These are phyloP conservation scores for Stichodactyla mertensii DNA, from an alignment of 64 coral and sea anemone species.

Conservation along the genomic window DNA sequence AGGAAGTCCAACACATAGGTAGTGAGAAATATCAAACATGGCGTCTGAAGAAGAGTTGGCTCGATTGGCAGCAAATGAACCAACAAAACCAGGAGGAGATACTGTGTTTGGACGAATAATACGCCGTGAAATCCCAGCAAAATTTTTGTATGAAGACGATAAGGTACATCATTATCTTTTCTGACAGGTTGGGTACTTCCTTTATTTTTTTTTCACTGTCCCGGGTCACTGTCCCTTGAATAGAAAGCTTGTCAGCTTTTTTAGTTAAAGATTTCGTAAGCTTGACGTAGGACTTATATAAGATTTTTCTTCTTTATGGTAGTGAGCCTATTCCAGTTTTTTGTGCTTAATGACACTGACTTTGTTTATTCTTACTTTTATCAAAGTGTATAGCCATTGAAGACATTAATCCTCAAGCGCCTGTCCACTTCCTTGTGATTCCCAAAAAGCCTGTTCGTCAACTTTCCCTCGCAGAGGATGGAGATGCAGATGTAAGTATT, in stretches of 20 bases:
- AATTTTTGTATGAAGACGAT: conserved; percentile 62
- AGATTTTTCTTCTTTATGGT: no score
- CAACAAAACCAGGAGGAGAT: conserved; percentile 14
- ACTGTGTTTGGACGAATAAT: conserved; percentile 71
- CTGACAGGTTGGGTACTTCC: background rate
- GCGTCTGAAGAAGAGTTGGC: conserved; percentile 18
- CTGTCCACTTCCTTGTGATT: conserved; percentile 60
- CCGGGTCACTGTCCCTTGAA: no score
- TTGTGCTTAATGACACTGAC: no score
- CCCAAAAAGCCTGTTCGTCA: conserved; percentile 48
- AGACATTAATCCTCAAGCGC: conserved; percentile 75
- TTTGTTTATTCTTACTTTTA: background rate
- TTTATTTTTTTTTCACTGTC: no score
- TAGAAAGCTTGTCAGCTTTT: no score
- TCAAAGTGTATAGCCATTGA: conserved; percentile 67
- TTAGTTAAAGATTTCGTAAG: no score
- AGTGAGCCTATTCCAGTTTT: no score
- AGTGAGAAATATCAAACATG: background rate
- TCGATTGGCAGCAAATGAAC: background rate
- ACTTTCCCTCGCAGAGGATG: conserved; percentile 28
- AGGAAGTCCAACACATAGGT: background rate
- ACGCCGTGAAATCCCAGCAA: conserved; percentile 51
- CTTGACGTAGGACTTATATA: no score
- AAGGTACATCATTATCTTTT: conserved; percentile 33
- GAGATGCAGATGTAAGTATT: conserved; percentile 38